Evolutionary conservation across 2,797 vertebrate genomes (phyloP).

Genomic region (Gila robusta): DNA sequence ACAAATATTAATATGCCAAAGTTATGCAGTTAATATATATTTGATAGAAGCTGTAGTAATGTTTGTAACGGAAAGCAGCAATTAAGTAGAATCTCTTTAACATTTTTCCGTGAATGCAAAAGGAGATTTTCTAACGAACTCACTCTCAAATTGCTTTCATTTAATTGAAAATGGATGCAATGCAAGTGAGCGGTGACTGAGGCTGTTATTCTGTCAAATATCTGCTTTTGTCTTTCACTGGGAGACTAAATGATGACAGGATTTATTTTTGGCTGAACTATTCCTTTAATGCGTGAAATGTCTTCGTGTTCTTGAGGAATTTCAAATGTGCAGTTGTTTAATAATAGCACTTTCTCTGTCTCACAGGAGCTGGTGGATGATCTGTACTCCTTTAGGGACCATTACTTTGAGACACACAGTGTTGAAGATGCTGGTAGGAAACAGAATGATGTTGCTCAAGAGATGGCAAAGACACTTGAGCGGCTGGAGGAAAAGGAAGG

Average conservation of each 20-base stretch:
- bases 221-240: neutral
- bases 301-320: neutral
- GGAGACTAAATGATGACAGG: neutral
- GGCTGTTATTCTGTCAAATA: neutral
- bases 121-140: neutral
- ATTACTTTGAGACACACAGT: constrained; percentile 87
- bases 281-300: neutral
- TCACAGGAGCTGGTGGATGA: constrained; percentile 86
- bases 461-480: constrained; percentile 81
- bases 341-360: neutral
- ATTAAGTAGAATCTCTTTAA: neutral
- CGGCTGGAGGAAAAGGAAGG: constrained; percentile 84
- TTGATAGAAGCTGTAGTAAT: neutral
- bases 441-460: constrained; percentile 79
- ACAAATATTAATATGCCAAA: neutral
- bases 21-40: neutral
- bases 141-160: neutral
- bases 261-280: neutral
- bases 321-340: neutral
- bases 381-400: constrained; percentile 86
- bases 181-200: neutral
- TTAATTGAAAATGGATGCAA: neutral
- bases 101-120: neutral
- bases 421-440: constrained; percentile 85
- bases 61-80: neutral